Base-by-base conservation (phyloP, 1,140 invertebrate genomes). In the Pseudomyrmex pallidus region DNA sequence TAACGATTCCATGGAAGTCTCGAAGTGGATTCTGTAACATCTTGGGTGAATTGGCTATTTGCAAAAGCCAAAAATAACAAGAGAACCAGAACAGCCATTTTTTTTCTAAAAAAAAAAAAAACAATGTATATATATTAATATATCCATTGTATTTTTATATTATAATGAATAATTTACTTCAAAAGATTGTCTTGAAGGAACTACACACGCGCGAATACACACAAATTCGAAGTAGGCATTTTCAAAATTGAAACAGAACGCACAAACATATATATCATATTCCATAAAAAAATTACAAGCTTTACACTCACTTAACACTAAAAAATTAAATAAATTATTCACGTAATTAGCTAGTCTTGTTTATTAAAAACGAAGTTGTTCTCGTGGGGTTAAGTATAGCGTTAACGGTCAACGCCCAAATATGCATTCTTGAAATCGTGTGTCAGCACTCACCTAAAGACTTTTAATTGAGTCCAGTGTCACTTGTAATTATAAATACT, bases 1-100 rank as follows among this genome's bases (percentile, higher is more conserved):
- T 89, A 91, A 57, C 91, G 85, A 82, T 85, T 88, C 90, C 90
- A 92, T 54, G 91, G 89, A 48, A 20, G 1, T 2, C 85, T 85
- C 5, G 66, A 7, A 12, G 88, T 90, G 7, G 90, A 84, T 73
- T 92, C 90, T 4, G 44, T 78, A 7, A 64, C 61, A 10, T 90
- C 87, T 73, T 85, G 87, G 2, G 76, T 77, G 7, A 86, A 66
- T 57, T 91, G 89, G 15, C 74, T 80, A 61, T 88, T 73, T 68
- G 77, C 87, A 83, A 64, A 74, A 66, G 84, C 76, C 63, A 90
- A 67, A 78, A 83, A 61, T 73, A 90, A 78, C 12, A 89, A 13
- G n/a, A 91, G 13, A 15, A 88, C 50, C 83, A 87, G 82, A 91
- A 89, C 85, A 64, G 68, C 85, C 35, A 87, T 87, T 88, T 92